Percentiles rank a stretch among this genome's conserved stretches.
phyloP scores from a whole-genome alignment of 2,888 invertebrate genomes.

The Malthinus flaveolus region DNA sequence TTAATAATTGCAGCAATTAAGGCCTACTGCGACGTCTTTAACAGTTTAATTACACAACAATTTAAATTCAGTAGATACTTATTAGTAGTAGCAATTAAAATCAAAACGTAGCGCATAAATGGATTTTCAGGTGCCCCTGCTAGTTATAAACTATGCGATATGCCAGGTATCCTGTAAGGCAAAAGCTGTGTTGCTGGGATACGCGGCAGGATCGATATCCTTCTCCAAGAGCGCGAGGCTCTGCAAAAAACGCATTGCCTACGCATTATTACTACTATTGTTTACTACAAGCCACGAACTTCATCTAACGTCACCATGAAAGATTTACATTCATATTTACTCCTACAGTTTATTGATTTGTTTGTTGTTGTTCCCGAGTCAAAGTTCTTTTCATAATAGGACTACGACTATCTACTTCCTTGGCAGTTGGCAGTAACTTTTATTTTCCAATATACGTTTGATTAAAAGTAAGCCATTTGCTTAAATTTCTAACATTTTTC shows the following conservation, averaged over 20 bases:
- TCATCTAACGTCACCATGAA: background rate
- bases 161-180: slow-evolving; percentile 33
- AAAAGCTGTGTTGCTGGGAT: slow-evolving; percentile 39
- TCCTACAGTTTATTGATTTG: too few species aligned
- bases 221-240: slow-evolving; percentile 26
- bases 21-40: too few species aligned
- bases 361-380: too few species aligned
- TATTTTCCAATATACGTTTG: too few species aligned
- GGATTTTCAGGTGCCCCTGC: background rate
- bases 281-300: slow-evolving; percentile 7
- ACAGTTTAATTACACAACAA: too few species aligned
- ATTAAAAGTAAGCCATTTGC: too few species aligned
- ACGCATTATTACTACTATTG: slow-evolving; percentile 21
- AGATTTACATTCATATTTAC: slow-evolving; percentile 1
- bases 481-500: too few species aligned
- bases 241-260: slow-evolving; percentile 27
- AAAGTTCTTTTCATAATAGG: too few species aligned
- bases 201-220: slow-evolving; percentile 33
- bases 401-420: too few species aligned
- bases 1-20: too few species aligned
- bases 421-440: too few species aligned
- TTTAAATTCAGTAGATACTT: too few species aligned
- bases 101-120: slow-evolving; percentile 22
- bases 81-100: slow-evolving; percentile 29
- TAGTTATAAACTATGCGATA: slow-evolving; percentile 1